These are phyloP conservation scores for Notothenia coriiceps DNA, from an alignment of 2,113 vertebrate species.

Conservation along the genomic window DNA sequence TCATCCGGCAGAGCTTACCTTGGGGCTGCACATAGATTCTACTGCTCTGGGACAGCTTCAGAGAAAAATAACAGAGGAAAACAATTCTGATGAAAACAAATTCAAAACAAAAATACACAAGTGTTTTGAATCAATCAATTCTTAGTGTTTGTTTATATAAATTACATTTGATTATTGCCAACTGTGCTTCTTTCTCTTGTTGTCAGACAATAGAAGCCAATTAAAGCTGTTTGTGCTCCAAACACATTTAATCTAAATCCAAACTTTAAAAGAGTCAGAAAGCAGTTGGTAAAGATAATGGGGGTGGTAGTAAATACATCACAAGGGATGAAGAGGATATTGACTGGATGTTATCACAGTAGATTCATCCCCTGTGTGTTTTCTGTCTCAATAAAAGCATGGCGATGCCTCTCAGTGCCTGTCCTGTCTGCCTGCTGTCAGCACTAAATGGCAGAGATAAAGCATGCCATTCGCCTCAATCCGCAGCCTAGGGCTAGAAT, in stretches of 20 bases:
- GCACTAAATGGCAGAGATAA: constrained; percentile 75
- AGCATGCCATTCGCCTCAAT: constrained; percentile 63
- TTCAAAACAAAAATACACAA: background rate
- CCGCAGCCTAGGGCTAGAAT: constrained; percentile 54
- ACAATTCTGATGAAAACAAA: constrained; percentile 37
- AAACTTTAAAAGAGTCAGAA: constrained; percentile 46
- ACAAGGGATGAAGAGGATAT: constrained; percentile 72
- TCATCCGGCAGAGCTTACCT: constrained; percentile 85
- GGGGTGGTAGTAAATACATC: constrained; percentile 65
- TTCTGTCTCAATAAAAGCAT: constrained; percentile 71
- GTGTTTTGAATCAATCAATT: constrained; percentile 5
- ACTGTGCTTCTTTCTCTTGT: constrained; percentile 9
- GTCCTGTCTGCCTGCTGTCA: constrained; percentile 71
- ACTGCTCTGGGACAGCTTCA: constrained; percentile 86
- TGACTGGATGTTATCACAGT: constrained; percentile 79
- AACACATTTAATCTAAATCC: constrained; percentile 34
- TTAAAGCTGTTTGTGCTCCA: constrained; percentile 23
- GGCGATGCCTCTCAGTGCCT: constrained; percentile 63
- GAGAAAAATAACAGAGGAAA: constrained; percentile 41
- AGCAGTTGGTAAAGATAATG: constrained; percentile 52
- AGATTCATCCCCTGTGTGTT: constrained; percentile 73
- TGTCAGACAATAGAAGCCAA: constrained; percentile 17
- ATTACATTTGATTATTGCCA: constrained; percentile 17
- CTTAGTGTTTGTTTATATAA: constrained; percentile 15
- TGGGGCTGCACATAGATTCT: constrained; percentile 93